Evolutionary conservation across 2,113 vertebrate species (phyloP), one percentile per base, ranked within the genome.

Genomic region (Andinoacara biseriatus): DNA sequence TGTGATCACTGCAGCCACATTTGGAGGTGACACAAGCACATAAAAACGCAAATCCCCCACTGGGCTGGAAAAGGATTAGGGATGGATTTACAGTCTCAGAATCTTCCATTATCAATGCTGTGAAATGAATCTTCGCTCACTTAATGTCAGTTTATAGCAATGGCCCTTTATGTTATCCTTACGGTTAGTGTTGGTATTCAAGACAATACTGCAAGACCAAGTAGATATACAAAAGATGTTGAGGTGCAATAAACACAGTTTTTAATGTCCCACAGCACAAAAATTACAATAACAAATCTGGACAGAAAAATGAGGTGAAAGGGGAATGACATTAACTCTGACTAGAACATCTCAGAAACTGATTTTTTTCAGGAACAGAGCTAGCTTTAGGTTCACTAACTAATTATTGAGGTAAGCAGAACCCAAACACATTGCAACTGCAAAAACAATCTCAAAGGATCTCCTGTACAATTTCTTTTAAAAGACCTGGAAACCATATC

Each of bases 171-270:
- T 72, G 29, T 72, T 54, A 72, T 54, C 46, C 67, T 54, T 54
- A 54, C 17, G 1, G 67, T 54, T 72, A 54, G 26, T 72, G 67
- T 54, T 43, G 31, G 67, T 26, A 72, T 29, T 72, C 5, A 54
- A 33, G 67, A 72, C 67, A 54, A 46, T 29, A 72, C 67, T 72
- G 52, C 6, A 18, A 49, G 43, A 69, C 43, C 65, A 69, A 72
- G 46, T 72, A 18, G 67, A 52, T 31, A 14, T 72, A 54, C 67
- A 72, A 72, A 31, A 72, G 67, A 69, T 69, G 29, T 4, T 69
- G 65, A 69, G 74, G 26, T 81, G 80, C 80, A 76, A 72, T 85
- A 83, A 87, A 85, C 72, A 56, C 31, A 29, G 56, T 35, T 76
- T 80, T 85, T 82, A 82, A 46, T 60, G 69, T 61, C 67, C 22